These are phyloP conservation scores for Chloropsis hardwickii DNA, from an alignment of 2,113 vertebrate genomes.

Conservation along the genomic window DNA sequence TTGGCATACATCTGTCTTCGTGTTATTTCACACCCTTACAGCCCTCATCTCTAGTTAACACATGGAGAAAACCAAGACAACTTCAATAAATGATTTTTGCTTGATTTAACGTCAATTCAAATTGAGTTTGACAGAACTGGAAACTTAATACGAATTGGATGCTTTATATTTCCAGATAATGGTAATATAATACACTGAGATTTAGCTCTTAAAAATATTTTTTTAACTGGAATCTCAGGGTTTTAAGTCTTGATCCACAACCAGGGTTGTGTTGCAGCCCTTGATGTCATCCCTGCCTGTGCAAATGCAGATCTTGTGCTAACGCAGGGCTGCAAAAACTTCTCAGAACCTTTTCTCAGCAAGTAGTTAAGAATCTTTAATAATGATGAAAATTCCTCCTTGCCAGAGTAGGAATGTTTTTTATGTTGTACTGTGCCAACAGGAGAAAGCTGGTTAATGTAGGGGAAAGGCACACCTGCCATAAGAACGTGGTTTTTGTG, in stretches of 20 bases:
- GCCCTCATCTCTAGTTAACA: not conserved
- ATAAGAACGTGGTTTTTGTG: rapidly evolving
- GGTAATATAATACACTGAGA: not conserved
- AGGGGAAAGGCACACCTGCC: not conserved
- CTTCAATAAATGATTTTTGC: not conserved
- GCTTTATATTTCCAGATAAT: not conserved
- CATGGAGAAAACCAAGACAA: not conserved
- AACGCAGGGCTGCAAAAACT: not conserved
- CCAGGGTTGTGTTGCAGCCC: rapidly evolving
- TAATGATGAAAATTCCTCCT: not conserved
- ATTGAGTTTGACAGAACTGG: not conserved
- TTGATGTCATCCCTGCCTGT: not conserved
- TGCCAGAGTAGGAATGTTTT: not conserved
- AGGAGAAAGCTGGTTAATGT: not conserved
- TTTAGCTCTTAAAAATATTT: not conserved
- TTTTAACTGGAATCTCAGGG: not conserved
- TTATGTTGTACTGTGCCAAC: not conserved
- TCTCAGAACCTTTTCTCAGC: not conserved
- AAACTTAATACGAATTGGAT: not conserved
- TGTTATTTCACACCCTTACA: not conserved
- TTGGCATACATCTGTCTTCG: not conserved
- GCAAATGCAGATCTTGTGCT: not conserved
- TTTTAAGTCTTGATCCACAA: not conserved
- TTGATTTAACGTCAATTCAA: not conserved
- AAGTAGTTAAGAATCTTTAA: not conserved